Evolutionary conservation across 2,888 invertebrate genomes (phyloP).

Genomic region (Sinotaia quadrata): DNA sequence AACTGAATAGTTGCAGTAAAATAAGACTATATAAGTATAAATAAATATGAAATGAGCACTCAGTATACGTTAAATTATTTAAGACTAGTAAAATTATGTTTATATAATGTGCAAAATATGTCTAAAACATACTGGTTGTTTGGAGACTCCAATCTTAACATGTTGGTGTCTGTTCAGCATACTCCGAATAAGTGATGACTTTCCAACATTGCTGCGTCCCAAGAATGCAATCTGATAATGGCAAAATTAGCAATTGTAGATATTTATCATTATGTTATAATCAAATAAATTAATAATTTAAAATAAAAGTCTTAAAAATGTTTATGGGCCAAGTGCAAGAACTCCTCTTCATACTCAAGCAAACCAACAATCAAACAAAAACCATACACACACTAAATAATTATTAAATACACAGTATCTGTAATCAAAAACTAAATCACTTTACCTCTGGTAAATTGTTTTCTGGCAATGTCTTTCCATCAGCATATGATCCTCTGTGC

Average conservation of each 20-base stretch:
- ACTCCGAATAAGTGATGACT: constrained; percentile 66
- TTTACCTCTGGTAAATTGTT: constrained; percentile 16
- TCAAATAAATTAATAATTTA: neutral
- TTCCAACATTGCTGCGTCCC: constrained; percentile 70
- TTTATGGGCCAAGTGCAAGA: neutral
- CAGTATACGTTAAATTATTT: no score
- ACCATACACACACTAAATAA: neutral
- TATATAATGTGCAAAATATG: neutral
- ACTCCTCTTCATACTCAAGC: neutral
- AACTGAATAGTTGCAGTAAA: no score
- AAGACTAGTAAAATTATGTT: neutral
- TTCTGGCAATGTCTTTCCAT: constrained; percentile 15
- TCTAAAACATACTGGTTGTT: constrained; percentile 57
- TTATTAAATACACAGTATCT: neutral
- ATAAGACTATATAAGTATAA: no score
- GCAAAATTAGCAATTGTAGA: neutral
- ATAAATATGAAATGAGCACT: no score
- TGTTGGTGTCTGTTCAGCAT: constrained; percentile 51
- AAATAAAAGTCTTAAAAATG: neutral
- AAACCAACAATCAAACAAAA: neutral
- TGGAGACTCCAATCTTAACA: constrained; percentile 53
- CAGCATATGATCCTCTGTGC: constrained; percentile 8
- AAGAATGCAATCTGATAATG: constrained; percentile 65
- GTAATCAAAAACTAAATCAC: neutral
- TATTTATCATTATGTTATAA: neutral